Base-by-base conservation (phyloP, 2,797 vertebrate genomes). In the Adrianichthys oophorus region DNA sequence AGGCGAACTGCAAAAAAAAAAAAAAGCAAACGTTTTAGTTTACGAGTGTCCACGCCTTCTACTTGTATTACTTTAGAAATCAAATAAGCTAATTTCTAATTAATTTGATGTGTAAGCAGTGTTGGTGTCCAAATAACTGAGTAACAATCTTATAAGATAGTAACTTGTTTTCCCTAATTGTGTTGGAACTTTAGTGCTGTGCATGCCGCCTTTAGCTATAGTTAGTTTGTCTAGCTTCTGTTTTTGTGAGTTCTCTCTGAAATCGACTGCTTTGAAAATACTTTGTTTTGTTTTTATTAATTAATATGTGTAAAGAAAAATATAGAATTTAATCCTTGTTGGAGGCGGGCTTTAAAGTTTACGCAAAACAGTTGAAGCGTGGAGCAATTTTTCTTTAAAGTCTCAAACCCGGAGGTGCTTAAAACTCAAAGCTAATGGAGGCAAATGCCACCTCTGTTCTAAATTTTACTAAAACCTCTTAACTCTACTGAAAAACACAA, bases 141-240 rank as follows among this genome's bases (percentile, higher is more conserved):
- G 68, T 74, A 80, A 79, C 86, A 79, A 74, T 89, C 84, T 68
- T 76, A 78, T 83, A 71, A 87, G 78, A 82, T 86, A 63, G 77
- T 79, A 80, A 83, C 66, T 59, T 66, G 76, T 87, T 89, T 87
- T 79, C 82, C 85, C 86, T 78, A 37, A 79, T 70, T 85, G 89
- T 92, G 79, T 90, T 90, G 82, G 77, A 74, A 71, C 86, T 79
- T 87, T 70, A 75, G 78, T 85, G 76, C 85, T 80, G 83, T 84
- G 83, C 85, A 92, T 93, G 90, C 87, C 85, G 85, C 86, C 87
- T 87, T 68, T 89, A 87, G 87, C 76, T 85, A 74, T 87, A 84
- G 84, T 85, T 84, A 82, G 82, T 82, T 85, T 81, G 77, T 89
- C 81, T 76, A 68, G 78, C 72, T 78, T 86, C 49, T 72, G 72